Evolutionary conservation across 1,140 invertebrate genomes (phyloP), one percentile per base, ranked within the genome.

Genomic region (Drosophila arizonae): DNA sequence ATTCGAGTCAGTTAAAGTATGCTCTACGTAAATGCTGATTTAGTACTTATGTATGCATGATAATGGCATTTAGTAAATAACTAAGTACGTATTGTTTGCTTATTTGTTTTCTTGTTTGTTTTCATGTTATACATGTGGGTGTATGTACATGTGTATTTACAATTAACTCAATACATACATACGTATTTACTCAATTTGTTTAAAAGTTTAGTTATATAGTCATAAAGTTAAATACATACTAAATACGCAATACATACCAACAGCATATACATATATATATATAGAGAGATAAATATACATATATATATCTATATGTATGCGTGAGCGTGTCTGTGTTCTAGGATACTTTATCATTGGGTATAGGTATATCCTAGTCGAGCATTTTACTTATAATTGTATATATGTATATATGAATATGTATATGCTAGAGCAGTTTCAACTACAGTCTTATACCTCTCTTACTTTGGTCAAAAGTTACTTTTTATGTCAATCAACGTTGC

Each of bases 221-320:
- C 24, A 51, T 67, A 17, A 43, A 48, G 46, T 55, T 80, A 63
- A 64, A 65, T 77, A 77, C 30, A 62, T 72, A 17, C 73, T 67
- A 76, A 52, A 36, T 71, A 61, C 67, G 78, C 46, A 77, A 56
- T 39, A 45, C 39, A 43, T 43, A 57, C 24, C 13, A 28, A 45
- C 24, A 15, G 39, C 13, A 45, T 43, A 69, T 73, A 73, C 61
- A 48, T 51, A 43, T 36, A 26, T 45, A 45, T 45, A 45, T 46
- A 46, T 46, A 39, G 17, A 15, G 17, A 17, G 21, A 45, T 9
- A 17, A 21, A 17, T 21, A 17, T 21, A 17, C 0, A 46, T 46
- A 46, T 46, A 46, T 75, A 66, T 26, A 63, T 39, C 13, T 39
- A 39, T 39, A 39, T 39, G 11, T 39, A 39, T 39, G 4, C 11